phyloP scores from a whole-genome alignment of 92 coral and sea anemone species.

The Heliopora coerulea region DNA sequence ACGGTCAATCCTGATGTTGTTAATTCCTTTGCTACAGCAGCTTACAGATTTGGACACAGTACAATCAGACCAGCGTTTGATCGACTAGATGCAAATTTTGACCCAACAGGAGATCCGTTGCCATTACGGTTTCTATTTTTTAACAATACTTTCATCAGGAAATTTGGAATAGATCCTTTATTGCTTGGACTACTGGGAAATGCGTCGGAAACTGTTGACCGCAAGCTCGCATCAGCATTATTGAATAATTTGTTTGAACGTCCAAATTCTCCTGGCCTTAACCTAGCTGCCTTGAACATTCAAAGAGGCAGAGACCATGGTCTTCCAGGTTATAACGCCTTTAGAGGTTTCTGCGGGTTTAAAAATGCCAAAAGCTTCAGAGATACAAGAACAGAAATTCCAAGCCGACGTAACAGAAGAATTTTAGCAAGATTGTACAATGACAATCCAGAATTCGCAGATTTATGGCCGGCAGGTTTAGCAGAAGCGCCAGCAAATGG shows the following conservation, averaged over 20 bases:
- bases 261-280: constrained; percentile 14
- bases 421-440: constrained; percentile 9
- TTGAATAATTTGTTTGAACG: constrained; percentile 18
- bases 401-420: constrained; percentile 1
- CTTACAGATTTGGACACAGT: constrained; percentile 37
- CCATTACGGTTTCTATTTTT: constrained; percentile 26
- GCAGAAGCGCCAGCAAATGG: constrained; percentile 34
- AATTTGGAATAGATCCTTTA: constrained; percentile 52
- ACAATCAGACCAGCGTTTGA: constrained; percentile 24
- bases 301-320: constrained; percentile 29
- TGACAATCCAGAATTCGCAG: constrained; percentile 14
- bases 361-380: constrained; percentile 12
- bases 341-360: constrained; percentile 34
- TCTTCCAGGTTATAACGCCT: constrained; percentile 31
- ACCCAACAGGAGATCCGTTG: constrained; percentile 23
- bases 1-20: constrained; percentile 18
- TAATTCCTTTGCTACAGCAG: constrained; percentile 30
- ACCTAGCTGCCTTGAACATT: constrained; percentile 19
- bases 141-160: constrained; percentile 19
- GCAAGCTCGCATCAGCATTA: constrained; percentile 29
- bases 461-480: constrained; percentile 40
- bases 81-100: constrained; percentile 13
- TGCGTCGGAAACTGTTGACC: constrained; percentile 45
- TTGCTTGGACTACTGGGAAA: constrained; percentile 43
- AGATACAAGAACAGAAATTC: not conserved